Base-by-base conservation (phyloP, 1,140 invertebrate genomes). In the Akabosia matsudoensis region DNA sequence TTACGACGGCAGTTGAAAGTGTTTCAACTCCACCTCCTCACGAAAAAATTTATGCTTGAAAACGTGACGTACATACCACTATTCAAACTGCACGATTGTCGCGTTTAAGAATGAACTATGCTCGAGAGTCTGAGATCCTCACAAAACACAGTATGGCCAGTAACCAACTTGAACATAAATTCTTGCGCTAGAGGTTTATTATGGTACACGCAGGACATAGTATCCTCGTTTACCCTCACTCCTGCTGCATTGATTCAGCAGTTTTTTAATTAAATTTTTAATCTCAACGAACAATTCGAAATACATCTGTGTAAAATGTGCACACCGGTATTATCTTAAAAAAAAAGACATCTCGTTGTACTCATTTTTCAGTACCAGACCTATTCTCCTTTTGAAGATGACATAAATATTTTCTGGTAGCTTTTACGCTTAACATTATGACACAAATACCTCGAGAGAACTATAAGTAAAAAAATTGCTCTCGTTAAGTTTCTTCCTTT, bases 391-490 rank as follows among this genome's bases (percentile, higher is more conserved):
- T 45, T 18, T 45, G 7, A 7, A 45, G 7, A 7, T 45, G 37
- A 45, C 18, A 18, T 45, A 45, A 45, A 18, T 45, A 45, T 45
- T 45, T 45, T 45, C 18, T 45, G 37, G 37, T 45, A 45, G 37
- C 37, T 45, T 18, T 45, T 45, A 45, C 37, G 37, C 31, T 30
- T 3, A 31, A 67, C 28, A 67, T 67, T 67, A 67, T 67, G 61
- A 10, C 22, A 22, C 3, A 67, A 67, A 67, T 67, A 67, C 61
- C 61, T 31, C 30, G 61, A 22, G 61, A n/a, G 61, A 67, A 31
- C 54, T 24, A 67, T 67, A 31, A 31, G 61, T 31, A 31, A 67
- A 67, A n/a, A 30, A 67, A 67, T 67, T 67, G 31, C 61, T 31
- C 30, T 31, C 61, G 61, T 67, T 30, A 67, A 30, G 13, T 67